phyloP scores from a whole-genome alignment of 92 coral and sea anemone species.

The Metridium senile region DNA sequence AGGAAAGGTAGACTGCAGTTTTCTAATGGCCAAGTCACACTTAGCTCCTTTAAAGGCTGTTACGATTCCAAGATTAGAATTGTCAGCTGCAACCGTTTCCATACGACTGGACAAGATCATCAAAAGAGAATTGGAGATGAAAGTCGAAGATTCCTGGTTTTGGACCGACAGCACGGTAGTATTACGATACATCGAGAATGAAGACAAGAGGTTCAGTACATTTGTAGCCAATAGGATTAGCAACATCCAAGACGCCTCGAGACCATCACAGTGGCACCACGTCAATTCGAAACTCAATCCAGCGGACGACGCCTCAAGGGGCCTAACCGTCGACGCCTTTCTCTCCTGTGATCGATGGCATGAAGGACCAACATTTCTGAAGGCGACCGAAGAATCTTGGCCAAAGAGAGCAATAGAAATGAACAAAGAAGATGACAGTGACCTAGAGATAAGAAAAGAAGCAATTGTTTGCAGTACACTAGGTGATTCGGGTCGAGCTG shows the following conservation, averaged over 20 bases:
- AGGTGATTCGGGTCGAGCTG: neutral
- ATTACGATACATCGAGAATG: conserved; percentile 46
- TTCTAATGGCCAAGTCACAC: conserved; percentile 48
- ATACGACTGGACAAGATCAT: conserved; percentile 27
- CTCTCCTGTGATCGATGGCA: too few species aligned
- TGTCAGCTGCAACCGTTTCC: conserved; percentile 44
- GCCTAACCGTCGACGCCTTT: neutral
- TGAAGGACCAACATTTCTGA: too few species aligned
- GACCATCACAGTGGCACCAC: neutral
- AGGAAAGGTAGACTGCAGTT: conserved; percentile 24
- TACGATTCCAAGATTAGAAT: conserved; percentile 48
- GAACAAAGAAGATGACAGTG: neutral
- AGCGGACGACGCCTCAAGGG: neutral
- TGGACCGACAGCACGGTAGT: conserved; percentile 61
- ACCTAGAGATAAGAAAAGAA: neutral
- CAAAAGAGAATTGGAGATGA: conserved; percentile 31
- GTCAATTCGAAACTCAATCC: conserved; percentile 24
- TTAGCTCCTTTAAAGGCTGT: conserved; percentile 43
- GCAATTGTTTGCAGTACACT: neutral
- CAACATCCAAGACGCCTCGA: conserved; percentile 28
- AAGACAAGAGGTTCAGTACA: conserved; percentile 29
- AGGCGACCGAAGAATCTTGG: too few species aligned
- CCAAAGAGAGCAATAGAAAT: neutral
- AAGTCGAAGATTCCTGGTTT: conserved; percentile 20
- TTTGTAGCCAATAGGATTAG: conserved; percentile 45